Conservation (phyloP, 1,140 invertebrate species). For the Drosophila rhopaloa region DNA sequence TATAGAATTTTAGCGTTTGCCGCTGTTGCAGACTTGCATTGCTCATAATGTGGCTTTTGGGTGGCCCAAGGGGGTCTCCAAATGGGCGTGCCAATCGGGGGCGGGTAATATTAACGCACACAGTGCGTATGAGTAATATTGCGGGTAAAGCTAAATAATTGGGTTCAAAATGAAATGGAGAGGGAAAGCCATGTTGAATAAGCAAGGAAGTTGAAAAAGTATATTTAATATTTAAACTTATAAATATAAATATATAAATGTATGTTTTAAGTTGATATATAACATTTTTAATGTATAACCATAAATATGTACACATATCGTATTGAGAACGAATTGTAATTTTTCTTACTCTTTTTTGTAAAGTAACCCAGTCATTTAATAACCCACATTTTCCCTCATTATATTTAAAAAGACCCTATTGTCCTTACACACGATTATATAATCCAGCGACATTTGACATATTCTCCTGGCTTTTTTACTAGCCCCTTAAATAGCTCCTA, state of each 20-base stretch:
- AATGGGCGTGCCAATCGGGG: slow-evolving; percentile 18
- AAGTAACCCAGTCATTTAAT: not conserved
- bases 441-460: slow-evolving; percentile 37
- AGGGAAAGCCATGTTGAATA: not conserved
- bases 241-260: too few relatives aligned
- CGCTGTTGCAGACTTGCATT: slow-evolving; percentile 1
- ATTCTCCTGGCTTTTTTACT: not conserved
- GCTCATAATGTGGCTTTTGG: slow-evolving; percentile 27
- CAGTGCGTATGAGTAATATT: slow-evolving; percentile 62
- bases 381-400: not conserved
- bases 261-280: too few relatives aligned
- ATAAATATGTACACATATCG: too few relatives aligned
- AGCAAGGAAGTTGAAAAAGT: not conserved
- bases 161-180: not conserved
- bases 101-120: slow-evolving; percentile 20
- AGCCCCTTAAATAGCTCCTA: slow-evolving; percentile 19
- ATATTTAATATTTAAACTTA: not conserved
- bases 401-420: slow-evolving; percentile 8
- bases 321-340: too few relatives aligned
- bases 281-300: too few relatives aligned
- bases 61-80: not conserved
- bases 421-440: slow-evolving; percentile 20
- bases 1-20: slow-evolving; percentile 16
- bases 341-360: too few relatives aligned
- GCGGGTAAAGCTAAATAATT: too few relatives aligned